Percentiles rank a stretch among this genome's conserved stretches.
phyloP scores from a whole-genome alignment of 2,888 invertebrate genomes.

The Steinernema hermaphroditum region DNA sequence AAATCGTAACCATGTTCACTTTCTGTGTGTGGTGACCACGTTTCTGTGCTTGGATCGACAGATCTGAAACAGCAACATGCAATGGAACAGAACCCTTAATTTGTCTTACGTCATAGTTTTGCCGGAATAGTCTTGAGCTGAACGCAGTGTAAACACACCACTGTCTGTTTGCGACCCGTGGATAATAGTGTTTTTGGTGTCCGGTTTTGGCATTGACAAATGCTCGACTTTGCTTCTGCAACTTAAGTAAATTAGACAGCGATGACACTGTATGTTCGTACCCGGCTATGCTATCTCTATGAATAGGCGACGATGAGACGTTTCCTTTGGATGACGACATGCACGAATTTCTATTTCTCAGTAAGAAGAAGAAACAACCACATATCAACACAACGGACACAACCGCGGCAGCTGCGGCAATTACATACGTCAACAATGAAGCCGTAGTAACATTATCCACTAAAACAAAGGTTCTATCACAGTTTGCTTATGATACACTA shows the following conservation, averaged over 20 bases:
- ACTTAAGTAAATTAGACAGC: too few relatives aligned
- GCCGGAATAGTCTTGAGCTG: constrained; percentile 23
- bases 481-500: background rate
- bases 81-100: background rate
- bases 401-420: background rate
- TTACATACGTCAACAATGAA: background rate
- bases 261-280: too few relatives aligned
- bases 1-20: constrained; percentile 39
- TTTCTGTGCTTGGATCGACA: background rate
- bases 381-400: background rate
- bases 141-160: constrained; percentile 55
- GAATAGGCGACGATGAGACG: background rate
- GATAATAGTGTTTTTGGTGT: constrained; percentile 49
- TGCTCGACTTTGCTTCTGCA: background rate
- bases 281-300: background rate
- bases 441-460: background rate
- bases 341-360: background rate
- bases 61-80: constrained; percentile 4
- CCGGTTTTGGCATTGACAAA: constrained; percentile 41
- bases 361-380: background rate
- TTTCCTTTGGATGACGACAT: background rate
- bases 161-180: constrained; percentile 58
- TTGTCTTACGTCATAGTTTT: background rate
- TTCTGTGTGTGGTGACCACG: constrained; percentile 14
- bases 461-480: background rate